Base-by-base conservation (phyloP, 1,140 invertebrate genomes). In the Sinonovacula constricta region DNA sequence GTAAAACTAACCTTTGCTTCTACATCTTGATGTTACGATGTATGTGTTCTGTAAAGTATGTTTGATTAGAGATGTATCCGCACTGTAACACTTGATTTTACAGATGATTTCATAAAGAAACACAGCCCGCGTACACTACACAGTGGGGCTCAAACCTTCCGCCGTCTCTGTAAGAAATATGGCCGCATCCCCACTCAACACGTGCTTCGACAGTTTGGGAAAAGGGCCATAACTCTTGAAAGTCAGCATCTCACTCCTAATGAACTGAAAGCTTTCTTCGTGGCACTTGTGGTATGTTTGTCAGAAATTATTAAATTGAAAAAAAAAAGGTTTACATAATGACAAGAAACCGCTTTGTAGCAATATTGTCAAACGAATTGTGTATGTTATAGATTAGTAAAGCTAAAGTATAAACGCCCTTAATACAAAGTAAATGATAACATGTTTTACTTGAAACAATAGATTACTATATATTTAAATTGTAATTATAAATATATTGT, bases 201-300 rank as follows among this genome's bases (percentile, higher is more conserved):
- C 24, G 66, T 83, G 15, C 15, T 62, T 2, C 65, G 63, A 45
- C 79, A 83, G 49, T 77, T 81, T 63, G 79, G 79, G 14, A 59
- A 77, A 22, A 30, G 45, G 2, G 3, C 31, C 0, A 57, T 83
- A 0, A 60, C 69, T 24, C 36, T 80, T 18, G 62, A 56, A 0
- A 72, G 67, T n/a, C 71, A 72, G 3, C 70, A 81, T 31, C 66
- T 83, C 26, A 70, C 66, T 0, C 33, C 65, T 24, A 81, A 71
- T 18, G 82, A 83, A 68, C 59, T 83, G 1, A 79, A 80, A 49
- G 67, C 77, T 5, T 57, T 81, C n/a, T 81, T 77, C 45, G 51
- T 81, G 28, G 71, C 76, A 22, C 28, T 81, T n/a, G 66, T 81
- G 28, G 82, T 83, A 79, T 34, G 79, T 63, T n/a, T n/a, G n/a